Evolutionary conservation across 2,888 invertebrate species (phyloP), one percentile per base, ranked within the genome.

Genomic region (Ophonus ardosiacus): DNA sequence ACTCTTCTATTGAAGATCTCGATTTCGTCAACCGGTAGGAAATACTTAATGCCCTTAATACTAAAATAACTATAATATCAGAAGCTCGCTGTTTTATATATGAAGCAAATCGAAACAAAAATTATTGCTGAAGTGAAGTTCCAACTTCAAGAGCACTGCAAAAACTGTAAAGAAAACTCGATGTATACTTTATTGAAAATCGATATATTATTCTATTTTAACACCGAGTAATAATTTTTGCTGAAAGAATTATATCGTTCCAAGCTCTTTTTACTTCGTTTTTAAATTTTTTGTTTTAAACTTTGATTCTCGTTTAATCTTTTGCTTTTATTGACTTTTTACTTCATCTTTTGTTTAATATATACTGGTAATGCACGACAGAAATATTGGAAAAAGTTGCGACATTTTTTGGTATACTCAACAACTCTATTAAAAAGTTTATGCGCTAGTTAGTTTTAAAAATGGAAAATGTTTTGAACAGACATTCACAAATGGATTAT

Each of bases 361-460:
- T n/a, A 40, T 24, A n/a, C 10, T 68, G 63, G 31, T 24, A 63
- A 51, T 24, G 13, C 63, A 63, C 13, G 24, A 63, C 2, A n/a
- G 24, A 68, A 68, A 68, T 38, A 68, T 68, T 68, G 1, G 68
- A 68, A 38, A 68, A 68, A 63, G 63, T 31, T 63, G 21, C 24
- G 63, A 24, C 63, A 21, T 63, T 63, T 63, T 68, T 68, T 15
- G 31, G 31, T 68, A 5, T 13, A 4, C 21, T 63, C 10, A 63
- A 63, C 63, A 63, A 21, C 63, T 63, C 63, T 24, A 63, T 63
- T 13, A 38, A 68, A 68, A 68, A 68, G 31, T 68, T 68, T 38
- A 38, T 68, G 7, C 38, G 38, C 68, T 15, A 68, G 68, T 68
- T 68, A 24, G 38, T 38, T 68, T 68, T 38, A 38, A 68, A 68